Percentiles rank a stretch among this genome's conserved stretches.
Evolutionary conservation across 2,113 vertebrate genomes (phyloP).

Genomic region (Castor canadensis): DNA sequence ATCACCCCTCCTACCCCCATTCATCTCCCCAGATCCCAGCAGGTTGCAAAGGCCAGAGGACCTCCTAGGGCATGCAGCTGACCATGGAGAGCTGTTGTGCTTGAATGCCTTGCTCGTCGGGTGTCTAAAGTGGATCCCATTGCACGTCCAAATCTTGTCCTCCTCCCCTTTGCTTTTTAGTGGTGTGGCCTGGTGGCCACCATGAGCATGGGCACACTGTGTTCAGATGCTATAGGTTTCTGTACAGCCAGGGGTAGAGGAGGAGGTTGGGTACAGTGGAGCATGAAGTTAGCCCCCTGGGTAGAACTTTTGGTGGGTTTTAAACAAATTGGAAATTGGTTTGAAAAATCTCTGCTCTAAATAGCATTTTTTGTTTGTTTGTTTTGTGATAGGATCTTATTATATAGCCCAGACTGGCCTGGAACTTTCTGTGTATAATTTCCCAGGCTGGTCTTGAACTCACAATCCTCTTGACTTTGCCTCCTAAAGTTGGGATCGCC

Average conservation of each 20-base stretch:
- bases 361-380: neutral
- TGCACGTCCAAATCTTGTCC: neutral
- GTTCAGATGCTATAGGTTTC: conserved; percentile 2
- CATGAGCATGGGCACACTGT: neutral
- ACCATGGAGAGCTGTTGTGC: neutral
- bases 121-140: neutral
- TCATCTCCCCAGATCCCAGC: neutral
- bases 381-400: neutral
- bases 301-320: neutral
- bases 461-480: neutral
- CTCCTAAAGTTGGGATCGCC: neutral
- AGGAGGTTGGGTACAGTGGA: neutral
- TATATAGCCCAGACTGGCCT: neutral
- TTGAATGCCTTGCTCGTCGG: neutral
- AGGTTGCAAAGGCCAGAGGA: neutral
- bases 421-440: no score
- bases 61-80: neutral
- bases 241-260: neutral
- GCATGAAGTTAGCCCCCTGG: neutral
- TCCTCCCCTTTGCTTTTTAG: neutral
- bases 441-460: neutral
- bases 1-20: no score
- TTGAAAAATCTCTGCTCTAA: conserved; percentile 4
- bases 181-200: neutral
- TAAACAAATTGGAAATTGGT: neutral